A percentile compares a stretch with the other conserved stretches of the same genome.
Conservation (phyloP, 2,888 invertebrate species). For the Rhogogaster chlorosoma region DNA sequence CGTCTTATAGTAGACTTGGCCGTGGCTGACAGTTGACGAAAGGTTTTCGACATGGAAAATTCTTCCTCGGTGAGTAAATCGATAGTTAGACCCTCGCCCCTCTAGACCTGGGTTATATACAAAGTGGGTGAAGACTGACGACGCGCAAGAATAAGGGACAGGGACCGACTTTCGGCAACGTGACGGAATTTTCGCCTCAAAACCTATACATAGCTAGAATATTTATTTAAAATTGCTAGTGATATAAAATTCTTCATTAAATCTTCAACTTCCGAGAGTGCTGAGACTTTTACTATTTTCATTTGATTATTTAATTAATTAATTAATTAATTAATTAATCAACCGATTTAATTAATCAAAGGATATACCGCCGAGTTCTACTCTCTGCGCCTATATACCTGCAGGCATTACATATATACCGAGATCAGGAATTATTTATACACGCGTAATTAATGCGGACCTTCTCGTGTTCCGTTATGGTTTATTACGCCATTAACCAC, state of each 20-base stretch:
- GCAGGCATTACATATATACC: neutral
- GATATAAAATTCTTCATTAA: neutral
- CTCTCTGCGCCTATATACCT: neutral
- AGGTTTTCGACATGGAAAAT: slow-evolving; percentile 21
- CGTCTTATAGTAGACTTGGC: neutral
- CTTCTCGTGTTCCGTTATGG: slow-evolving; percentile 13
- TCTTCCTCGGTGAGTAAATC: slow-evolving; percentile 21
- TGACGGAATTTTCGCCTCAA: neutral
- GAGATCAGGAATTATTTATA: neutral
- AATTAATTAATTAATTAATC: neutral
- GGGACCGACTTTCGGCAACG: slow-evolving; percentile 1
- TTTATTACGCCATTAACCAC: slow-evolving; percentile 19
- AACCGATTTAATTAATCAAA: neutral
- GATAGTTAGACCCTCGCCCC: slow-evolving; percentile 27
- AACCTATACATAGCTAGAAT: neutral
- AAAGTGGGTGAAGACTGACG: slow-evolving; percentile 29
- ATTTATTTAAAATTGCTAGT: neutral
- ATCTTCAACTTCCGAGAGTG: neutral
- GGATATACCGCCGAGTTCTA: neutral
- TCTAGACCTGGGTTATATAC: slow-evolving; percentile 3
- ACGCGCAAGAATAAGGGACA: slow-evolving; percentile 1
- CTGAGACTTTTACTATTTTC: neutral
- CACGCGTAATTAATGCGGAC: neutral
- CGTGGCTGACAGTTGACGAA: slow-evolving; percentile 6
- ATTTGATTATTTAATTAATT: neutral